Conservation (phyloP, 2,888 invertebrate species). For the Luperina testacea region DNA sequence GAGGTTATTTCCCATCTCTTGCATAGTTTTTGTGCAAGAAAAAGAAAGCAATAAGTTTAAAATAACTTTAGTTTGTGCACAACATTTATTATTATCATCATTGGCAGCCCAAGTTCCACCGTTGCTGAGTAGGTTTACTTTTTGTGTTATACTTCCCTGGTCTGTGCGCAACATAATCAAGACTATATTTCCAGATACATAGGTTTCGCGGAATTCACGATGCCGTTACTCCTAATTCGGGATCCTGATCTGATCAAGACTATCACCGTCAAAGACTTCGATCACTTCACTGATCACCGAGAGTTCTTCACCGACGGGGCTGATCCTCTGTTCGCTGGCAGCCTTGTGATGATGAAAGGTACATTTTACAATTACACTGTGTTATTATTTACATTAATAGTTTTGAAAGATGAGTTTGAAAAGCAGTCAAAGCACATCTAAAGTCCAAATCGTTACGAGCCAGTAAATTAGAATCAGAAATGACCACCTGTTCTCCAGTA, state of each 20-base stretch:
- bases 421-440: no score
- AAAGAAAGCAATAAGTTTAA: not conserved
- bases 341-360: conserved; percentile 81
- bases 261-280: conserved; percentile 90
- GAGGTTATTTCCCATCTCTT: not conserved
- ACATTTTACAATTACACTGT: conserved; percentile 5
- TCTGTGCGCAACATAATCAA: not conserved
- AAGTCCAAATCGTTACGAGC: not conserved
- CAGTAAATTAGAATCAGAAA: no score
- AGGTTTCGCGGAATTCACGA: conserved; percentile 82
- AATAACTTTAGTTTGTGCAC: not conserved
- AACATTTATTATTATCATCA: not conserved
- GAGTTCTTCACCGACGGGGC: conserved; percentile 77
- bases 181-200: conserved; percentile 76
- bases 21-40: not conserved
- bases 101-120: not conserved
- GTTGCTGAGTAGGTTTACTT: not conserved
- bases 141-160: not conserved
- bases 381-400: not conserved
- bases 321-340: conserved; percentile 82
- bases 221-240: conserved; percentile 82
- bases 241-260: conserved; percentile 89
- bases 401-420: not conserved
- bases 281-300: conserved; percentile 88
- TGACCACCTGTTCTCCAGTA: not conserved